phyloP scores from a whole-genome alignment of 2,113 vertebrate species.

The Daubentonia madagascariensis region DNA sequence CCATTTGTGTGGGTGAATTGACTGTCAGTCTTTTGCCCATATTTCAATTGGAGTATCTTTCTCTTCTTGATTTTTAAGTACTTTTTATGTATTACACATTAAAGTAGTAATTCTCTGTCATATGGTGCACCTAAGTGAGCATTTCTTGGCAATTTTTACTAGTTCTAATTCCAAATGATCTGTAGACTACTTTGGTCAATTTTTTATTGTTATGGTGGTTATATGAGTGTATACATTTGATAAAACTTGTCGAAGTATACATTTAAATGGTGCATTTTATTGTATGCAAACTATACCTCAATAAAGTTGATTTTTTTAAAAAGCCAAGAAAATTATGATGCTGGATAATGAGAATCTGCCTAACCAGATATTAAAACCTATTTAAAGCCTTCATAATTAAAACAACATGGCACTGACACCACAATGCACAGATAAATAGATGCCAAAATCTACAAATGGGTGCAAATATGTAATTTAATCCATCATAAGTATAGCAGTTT shows the following conservation, averaged over 20 bases:
- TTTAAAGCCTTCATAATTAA: constrained; percentile 4
- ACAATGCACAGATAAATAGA: not conserved
- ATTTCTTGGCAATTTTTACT: not conserved
- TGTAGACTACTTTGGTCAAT: not conserved
- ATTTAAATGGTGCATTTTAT: not conserved
- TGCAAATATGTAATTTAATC: not conserved
- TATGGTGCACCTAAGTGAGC: not conserved
- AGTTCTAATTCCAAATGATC: not conserved
- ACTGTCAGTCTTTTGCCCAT: not conserved
- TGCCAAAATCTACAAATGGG: not conserved
- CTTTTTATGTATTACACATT: not conserved
- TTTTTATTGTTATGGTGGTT: not conserved
- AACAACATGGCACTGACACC: not conserved
- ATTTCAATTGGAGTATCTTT: not conserved
- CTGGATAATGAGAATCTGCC: not conserved
- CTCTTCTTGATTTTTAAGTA: not conserved
- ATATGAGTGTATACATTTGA: not conserved
- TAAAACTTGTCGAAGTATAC: not conserved
- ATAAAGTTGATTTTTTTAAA: not conserved
- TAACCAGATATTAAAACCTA: not conserved
- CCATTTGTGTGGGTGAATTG: not conserved
- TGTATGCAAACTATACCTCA: not conserved
- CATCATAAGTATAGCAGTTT: not conserved
- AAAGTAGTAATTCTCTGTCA: not conserved
- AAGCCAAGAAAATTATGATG: not conserved